phyloP scores from a whole-genome alignment of 2,888 invertebrate species.

The Phyto melanocephala region DNA sequence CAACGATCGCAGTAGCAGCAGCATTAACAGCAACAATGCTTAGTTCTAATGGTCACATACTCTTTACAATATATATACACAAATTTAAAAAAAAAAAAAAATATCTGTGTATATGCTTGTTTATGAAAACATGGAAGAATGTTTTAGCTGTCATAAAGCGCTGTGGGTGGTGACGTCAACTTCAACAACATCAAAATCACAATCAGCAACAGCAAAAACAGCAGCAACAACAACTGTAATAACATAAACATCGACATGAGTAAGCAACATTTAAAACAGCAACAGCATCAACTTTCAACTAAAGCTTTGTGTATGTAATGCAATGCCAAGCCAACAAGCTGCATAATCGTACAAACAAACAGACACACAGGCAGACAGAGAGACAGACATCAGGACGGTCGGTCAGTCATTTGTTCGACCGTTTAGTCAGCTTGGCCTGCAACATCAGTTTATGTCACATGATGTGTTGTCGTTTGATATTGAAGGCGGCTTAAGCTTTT shows the following conservation, averaged over 20 bases:
- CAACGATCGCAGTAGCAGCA: slow-evolving; percentile 22
- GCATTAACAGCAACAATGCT: slow-evolving; percentile 36
- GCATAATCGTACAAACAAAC: neutral
- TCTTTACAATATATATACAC: neutral
- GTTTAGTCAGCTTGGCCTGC: slow-evolving; percentile 20
- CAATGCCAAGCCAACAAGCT: slow-evolving; percentile 10
- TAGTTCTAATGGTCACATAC: slow-evolving; percentile 34
- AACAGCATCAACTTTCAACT: slow-evolving; percentile 29
- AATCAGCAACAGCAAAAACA: slow-evolving; percentile 26
- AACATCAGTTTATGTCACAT: slow-evolving; percentile 60
- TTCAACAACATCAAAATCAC: slow-evolving; percentile 58
- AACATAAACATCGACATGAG: slow-evolving; percentile 48
- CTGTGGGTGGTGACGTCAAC: slow-evolving; percentile 64
- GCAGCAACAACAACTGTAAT: slow-evolving; percentile 50
- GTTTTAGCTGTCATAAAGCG: slow-evolving; percentile 64
- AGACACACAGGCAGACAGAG: neutral
- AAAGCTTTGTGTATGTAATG: slow-evolving; percentile 2
- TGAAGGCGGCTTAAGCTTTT: slow-evolving; percentile 65
- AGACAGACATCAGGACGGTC: neutral
- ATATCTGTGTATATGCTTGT: slow-evolving; percentile 1
- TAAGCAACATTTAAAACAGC: slow-evolving; percentile 50
- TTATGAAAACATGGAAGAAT: slow-evolving; percentile 52
- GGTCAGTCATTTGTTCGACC: neutral
- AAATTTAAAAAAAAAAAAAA: neutral
- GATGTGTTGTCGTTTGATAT: slow-evolving; percentile 65